A percentile compares a stretch with the other conserved stretches of the same genome.
phyloP scores from a whole-genome alignment of 2,888 invertebrate genomes.

The Andrena marginata region DNA sequence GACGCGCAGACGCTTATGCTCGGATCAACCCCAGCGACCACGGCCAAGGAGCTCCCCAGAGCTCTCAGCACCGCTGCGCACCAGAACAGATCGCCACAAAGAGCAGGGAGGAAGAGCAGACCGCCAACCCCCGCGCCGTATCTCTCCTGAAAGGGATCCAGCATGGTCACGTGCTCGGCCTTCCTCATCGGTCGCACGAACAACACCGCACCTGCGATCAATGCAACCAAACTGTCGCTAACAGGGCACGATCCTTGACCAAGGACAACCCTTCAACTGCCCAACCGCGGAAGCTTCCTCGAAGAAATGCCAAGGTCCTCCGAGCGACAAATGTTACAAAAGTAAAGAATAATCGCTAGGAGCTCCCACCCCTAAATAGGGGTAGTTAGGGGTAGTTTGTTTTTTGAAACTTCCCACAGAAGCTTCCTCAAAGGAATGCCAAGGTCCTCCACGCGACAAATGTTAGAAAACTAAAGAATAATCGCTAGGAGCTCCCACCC shows the following conservation, averaged over 20 bases:
- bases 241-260: neutral
- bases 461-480: too few relatives aligned
- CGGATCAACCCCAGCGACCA: constrained; percentile 80
- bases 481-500: too few relatives aligned
- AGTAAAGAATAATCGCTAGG: too few relatives aligned
- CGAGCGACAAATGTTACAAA: too few relatives aligned
- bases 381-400: neutral
- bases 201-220: constrained; percentile 87
- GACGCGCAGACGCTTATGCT: constrained; percentile 81
- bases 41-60: constrained; percentile 86
- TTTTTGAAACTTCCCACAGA: neutral
- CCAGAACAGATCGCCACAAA: constrained; percentile 90
- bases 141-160: constrained; percentile 90
- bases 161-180: constrained; percentile 90
- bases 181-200: constrained; percentile 90
- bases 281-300: neutral
- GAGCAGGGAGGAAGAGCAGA: constrained; percentile 89
- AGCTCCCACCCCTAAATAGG: too few relatives aligned
- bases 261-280: neutral
- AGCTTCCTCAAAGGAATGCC: neutral
- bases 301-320: neutral
- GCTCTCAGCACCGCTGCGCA: constrained; percentile 89
- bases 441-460: too few relatives aligned
- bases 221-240: neutral
- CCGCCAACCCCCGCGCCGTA: constrained; percentile 90